Conservation (phyloP, 1,140 invertebrate species). For the Antheraea mylitta region DNA sequence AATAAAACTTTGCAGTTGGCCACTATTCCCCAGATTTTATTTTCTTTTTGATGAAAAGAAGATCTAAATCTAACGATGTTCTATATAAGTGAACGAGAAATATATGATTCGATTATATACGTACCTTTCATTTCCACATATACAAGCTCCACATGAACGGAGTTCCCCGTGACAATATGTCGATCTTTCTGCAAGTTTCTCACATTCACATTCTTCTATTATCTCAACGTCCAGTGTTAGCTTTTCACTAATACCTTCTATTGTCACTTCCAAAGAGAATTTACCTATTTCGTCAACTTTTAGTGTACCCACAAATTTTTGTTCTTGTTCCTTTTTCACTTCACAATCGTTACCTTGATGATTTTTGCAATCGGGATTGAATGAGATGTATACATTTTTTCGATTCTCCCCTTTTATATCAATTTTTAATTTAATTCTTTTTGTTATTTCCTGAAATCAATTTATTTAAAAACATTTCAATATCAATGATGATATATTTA, state of each 20-base stretch:
- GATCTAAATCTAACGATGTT: no score
- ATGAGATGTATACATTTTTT: slow-evolving; percentile 34
- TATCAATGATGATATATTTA: slow-evolving; percentile 13
- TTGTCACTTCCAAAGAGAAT: slow-evolving; percentile 35
- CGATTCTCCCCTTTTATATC: slow-evolving; percentile 23
- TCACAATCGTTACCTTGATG: slow-evolving; percentile 23
- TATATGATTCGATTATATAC: slow-evolving; percentile 43
- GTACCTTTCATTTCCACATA: slow-evolving; percentile 82
- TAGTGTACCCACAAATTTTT: slow-evolving; percentile 31
- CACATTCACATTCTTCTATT: slow-evolving; percentile 84
- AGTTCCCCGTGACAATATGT: slow-evolving; percentile 77
- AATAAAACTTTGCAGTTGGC: no score
- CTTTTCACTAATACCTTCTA: slow-evolving; percentile 85
- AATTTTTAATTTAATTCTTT: slow-evolving; percentile 37
- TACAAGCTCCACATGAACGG: slow-evolving; percentile 86
- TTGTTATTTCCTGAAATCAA: slow-evolving; percentile 40
- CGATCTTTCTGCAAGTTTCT: slow-evolving; percentile 51
- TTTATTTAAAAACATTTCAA: slow-evolving; percentile 24
- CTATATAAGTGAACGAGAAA: no score
- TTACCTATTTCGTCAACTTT: slow-evolving; percentile 27
- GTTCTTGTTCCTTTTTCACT: slow-evolving; percentile 34
- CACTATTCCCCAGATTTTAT: no score
- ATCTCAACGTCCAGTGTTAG: slow-evolving; percentile 85
- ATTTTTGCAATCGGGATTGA: slow-evolving; percentile 35
- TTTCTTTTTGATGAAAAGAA: no score